Evolutionary conservation across 2,888 invertebrate genomes (phyloP).

Genomic region (Euphydryas editha): DNA sequence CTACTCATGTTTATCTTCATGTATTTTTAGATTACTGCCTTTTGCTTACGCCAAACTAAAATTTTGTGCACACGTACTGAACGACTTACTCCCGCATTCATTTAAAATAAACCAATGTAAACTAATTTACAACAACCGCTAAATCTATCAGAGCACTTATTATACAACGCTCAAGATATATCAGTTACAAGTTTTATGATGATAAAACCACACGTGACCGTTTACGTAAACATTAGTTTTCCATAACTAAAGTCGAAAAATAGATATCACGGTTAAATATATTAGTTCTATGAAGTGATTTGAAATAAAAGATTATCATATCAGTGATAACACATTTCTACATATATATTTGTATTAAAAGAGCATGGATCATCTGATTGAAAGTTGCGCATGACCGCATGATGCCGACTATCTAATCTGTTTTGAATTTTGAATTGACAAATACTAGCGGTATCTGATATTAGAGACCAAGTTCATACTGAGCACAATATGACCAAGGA

Average conservation of each 20-base stretch:
- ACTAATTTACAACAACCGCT: neutral
- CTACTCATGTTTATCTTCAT: too few species aligned
- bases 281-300: conserved; percentile 27
- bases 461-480: neutral
- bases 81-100: too few species aligned
- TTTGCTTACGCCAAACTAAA: too few species aligned
- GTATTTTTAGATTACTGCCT: too few species aligned
- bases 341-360: conserved; percentile 23
- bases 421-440: conserved; percentile 34
- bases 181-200: neutral
- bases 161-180: neutral
- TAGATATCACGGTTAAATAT: neutral
- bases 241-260: neutral
- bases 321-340: conserved; percentile 1
- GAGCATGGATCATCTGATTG: conserved; percentile 39
- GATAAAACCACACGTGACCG: neutral
- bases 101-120: neutral
- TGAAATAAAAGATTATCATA: conserved; percentile 16
- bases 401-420: conserved; percentile 44
- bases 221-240: neutral
- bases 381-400: conserved; percentile 34
- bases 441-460: conserved; percentile 13
- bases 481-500: neutral
- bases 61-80: too few species aligned
- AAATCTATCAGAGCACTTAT: neutral